phyloP scores from a whole-genome alignment of 2,113 vertebrate species.

The Cynoglossus semilaevis region DNA sequence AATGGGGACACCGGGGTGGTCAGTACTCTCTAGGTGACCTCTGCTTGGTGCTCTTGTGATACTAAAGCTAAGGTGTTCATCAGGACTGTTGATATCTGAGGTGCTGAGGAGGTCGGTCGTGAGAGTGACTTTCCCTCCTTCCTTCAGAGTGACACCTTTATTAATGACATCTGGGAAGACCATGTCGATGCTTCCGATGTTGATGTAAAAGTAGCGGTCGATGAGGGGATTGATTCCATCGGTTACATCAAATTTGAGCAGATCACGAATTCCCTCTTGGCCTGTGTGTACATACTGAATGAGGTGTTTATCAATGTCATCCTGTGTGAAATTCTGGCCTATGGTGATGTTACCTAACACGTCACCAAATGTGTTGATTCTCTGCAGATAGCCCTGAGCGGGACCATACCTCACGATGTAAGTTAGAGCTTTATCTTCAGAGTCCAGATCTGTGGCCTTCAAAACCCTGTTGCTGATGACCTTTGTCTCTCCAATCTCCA shows the following conservation, averaged over 20 bases:
- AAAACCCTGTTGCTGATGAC: constrained; percentile 82
- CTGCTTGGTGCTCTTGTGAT: constrained; percentile 89
- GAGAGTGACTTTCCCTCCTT: constrained; percentile 91
- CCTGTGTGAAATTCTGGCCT: constrained; percentile 95
- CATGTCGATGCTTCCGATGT: constrained; percentile 85
- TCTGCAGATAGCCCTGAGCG: constrained; percentile 83
- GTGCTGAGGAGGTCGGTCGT: constrained; percentile 96
- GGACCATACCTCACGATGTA: constrained; percentile 87
- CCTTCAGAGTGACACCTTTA: constrained; percentile 93
- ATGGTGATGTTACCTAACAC: constrained; percentile 84
- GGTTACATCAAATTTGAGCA: constrained; percentile 95
- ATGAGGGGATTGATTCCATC: constrained; percentile 92
- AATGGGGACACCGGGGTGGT: constrained; percentile 83
- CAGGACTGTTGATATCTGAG: constrained; percentile 93
- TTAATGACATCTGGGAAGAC: constrained; percentile 93
- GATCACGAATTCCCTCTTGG: constrained; percentile 86
- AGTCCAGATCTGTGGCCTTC: constrained; percentile 93
- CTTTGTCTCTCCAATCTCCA: constrained; percentile 89
- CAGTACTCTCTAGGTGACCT: constrained; percentile 90
- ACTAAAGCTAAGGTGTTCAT: constrained; percentile 91
- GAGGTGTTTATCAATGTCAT: constrained; percentile 85
- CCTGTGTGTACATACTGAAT: constrained; percentile 89
- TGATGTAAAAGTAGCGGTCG: constrained; percentile 95
- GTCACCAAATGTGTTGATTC: constrained; percentile 71
- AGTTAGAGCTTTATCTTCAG: constrained; percentile 85